phyloP scores from a whole-genome alignment of 2,888 invertebrate species.

The Colletes collaris region DNA sequence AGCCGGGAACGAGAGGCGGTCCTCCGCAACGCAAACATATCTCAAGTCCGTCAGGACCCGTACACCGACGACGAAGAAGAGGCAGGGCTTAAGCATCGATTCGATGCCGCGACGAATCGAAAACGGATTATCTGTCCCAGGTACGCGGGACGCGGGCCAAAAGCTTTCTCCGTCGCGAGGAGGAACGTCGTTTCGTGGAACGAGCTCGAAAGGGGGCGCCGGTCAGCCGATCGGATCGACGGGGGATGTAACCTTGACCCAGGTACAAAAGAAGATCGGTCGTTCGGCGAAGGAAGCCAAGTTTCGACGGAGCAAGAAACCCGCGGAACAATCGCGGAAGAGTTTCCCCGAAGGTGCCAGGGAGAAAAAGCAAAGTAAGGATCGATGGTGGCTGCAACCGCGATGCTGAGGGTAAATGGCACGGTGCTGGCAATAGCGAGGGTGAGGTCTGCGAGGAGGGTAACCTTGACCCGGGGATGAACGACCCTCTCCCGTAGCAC shows the following conservation, averaged over 20 bases:
- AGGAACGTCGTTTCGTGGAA: no score
- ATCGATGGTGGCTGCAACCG: conserved; percentile 64
- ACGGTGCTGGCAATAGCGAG: conserved; percentile 60
- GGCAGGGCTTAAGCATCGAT: conserved; percentile 13
- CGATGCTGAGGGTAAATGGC: conserved; percentile 66
- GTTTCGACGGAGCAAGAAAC: conserved; percentile 41
- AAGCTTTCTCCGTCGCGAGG: no score
- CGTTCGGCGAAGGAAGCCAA: conserved; percentile 17
- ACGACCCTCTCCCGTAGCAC: conserved; percentile 79
- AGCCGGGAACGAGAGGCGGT: conserved; percentile 8
- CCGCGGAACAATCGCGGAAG: conserved; percentile 26
- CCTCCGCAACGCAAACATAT: conserved; percentile 10
- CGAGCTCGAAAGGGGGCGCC: no score
- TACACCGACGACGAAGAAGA: not conserved
- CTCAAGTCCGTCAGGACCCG: conserved; percentile 19
- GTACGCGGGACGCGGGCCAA: not conserved
- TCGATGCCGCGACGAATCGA: conserved; percentile 1
- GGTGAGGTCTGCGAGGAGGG: conserved; percentile 72
- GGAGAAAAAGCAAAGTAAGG: conserved; percentile 52
- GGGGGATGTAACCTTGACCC: conserved; percentile 48
- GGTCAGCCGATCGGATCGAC: not conserved
- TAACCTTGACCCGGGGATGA: conserved; percentile 83
- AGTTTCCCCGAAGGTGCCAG: conserved; percentile 24
- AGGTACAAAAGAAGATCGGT: not conserved
- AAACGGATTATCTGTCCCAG: not conserved